phyloP scores from a whole-genome alignment of 2,113 vertebrate species.

The Nesogale talazaci region DNA sequence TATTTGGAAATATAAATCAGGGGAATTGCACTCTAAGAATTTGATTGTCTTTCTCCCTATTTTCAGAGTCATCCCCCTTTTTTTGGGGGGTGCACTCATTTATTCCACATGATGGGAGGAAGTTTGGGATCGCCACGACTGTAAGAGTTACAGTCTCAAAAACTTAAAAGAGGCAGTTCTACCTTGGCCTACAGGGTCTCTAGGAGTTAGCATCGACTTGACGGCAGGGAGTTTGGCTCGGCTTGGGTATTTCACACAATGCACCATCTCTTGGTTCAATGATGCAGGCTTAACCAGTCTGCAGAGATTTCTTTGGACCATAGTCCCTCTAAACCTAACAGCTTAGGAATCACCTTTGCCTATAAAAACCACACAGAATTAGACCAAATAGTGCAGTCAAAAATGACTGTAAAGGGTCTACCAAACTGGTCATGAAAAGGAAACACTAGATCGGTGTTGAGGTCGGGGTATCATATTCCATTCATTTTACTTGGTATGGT shows the following conservation, averaged over 20 bases:
- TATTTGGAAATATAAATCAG: slow-evolving; percentile 4
- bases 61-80: neutral
- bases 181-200: no score
- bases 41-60: neutral
- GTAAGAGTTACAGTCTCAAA: no score
- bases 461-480: neutral
- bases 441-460: neutral
- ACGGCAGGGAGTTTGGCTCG: no score
- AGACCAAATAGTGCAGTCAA: neutral
- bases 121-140: no score
- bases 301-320: neutral
- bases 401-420: neutral
- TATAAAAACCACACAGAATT: neutral
- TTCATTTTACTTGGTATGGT: neutral
- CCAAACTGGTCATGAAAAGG: neutral
- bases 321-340: slow-evolving; percentile 15
- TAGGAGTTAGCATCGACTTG: no score
- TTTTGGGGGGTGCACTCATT: no score
- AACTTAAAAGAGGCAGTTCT: no score
- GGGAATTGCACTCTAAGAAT: neutral
- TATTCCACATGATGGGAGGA: no score
- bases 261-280: neutral
- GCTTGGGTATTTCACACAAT: no score
- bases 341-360: fast-evolving
- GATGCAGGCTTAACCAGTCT: neutral